Evolutionary conservation across 2,797 vertebrate species (phyloP), one percentile per base, ranked within the genome.

Genomic region (Poeciliopsis infans): DNA sequence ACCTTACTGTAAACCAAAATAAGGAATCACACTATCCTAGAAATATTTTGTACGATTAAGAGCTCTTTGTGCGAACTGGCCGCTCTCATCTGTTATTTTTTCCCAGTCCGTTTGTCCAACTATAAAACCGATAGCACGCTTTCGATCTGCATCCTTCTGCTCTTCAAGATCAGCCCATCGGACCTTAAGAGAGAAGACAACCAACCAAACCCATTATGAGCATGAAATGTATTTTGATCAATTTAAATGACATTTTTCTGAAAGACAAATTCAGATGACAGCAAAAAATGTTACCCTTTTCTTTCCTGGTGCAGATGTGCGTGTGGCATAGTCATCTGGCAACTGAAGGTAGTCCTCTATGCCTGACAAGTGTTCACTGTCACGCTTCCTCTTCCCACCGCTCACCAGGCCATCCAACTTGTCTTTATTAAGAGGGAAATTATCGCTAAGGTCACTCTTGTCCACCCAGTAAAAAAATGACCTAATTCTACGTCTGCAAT

Each of bases 11-110:
- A 72, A 81, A 77, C 39, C 53, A 28, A 78, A 81, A 87, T 78
- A 76, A 71, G 18, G 45, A 46, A 59, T 18, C 74, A 85, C 49
- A 89, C 79, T 31, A 55, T 94, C 90, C 97, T 96, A 99, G 93
- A 99, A 99, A 95, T 99, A 99, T 93, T 99, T 99, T 88, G 98
- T 99, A 84, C 98, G 98, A 93, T 99, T 99, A 84, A 99, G 97
- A 92, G 98, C 98, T 96, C 95, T 97, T 93, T 99, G 97, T 39
- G 98, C 98, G 89, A 99, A 95, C 90, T 97, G 96, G 78, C 98
- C 98, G n/a, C 96, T 99, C 95, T 99, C 98, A 81, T 99, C 98
- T 28, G 98, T 99, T 94, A 99, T 99, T 95, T 97, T 98, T 93
- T 99, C 98, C 98, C 98, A 99, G 79, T 99, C 98, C 0, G 98